Evolutionary conservation across 1,140 invertebrate genomes (phyloP).

Genomic region (Dinothrombium tinctorium): DNA sequence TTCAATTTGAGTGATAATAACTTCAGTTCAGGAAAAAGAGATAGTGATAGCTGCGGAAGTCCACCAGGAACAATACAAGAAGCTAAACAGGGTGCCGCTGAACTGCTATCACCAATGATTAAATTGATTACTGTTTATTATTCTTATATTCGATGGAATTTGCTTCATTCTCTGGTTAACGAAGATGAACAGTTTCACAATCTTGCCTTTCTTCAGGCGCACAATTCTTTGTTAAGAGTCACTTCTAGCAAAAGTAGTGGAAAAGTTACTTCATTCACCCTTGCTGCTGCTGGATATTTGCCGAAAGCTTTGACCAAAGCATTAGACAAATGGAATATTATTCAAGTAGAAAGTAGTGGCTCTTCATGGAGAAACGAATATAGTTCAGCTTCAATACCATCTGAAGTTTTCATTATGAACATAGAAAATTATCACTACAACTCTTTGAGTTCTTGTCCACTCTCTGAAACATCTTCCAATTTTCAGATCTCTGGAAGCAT

Average conservation of each 20-base stretch:
- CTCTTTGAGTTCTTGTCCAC: conserved; percentile 22
- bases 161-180: conserved; percentile 10
- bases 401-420: conserved; percentile 22
- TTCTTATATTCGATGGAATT: conserved; percentile 19
- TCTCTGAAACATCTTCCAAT: neutral
- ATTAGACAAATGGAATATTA: conserved; percentile 39
- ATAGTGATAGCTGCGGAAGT: too few relatives aligned
- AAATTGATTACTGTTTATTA: conserved; percentile 33
- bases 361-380: conserved; percentile 22
- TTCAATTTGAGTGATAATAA: conserved; percentile 13
- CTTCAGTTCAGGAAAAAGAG: too few relatives aligned
- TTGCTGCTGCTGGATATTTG: conserved; percentile 29
- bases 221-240: conserved; percentile 30
- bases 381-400: conserved; percentile 15
- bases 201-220: conserved; percentile 22
- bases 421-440: conserved; percentile 24
- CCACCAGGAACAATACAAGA: conserved; percentile 15
- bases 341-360: conserved; percentile 36
- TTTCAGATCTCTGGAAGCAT: neutral
- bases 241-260: conserved; percentile 27
- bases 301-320: conserved; percentile 31
- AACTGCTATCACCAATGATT: conserved; percentile 34
- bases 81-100: conserved; percentile 23
- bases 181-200: conserved; percentile 1
- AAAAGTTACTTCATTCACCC: conserved; percentile 26